Percentiles rank a stretch among this genome's conserved stretches.
These are phyloP conservation scores for Nanorana parkeri DNA, from an alignment of 2,113 vertebrate species.

Conservation along the genomic window DNA sequence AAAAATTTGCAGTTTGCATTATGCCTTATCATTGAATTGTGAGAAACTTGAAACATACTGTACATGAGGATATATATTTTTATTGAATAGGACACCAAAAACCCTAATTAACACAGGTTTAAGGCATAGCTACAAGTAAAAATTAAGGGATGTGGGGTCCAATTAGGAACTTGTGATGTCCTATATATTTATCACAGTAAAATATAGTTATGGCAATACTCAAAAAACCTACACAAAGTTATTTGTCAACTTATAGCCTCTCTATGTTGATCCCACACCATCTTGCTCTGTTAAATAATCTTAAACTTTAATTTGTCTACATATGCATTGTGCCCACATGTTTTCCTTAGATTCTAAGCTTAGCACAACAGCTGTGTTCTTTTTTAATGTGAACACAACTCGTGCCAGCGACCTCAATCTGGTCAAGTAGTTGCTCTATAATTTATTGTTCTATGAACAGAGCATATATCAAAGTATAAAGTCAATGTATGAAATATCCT, in stretches of 20 bases:
- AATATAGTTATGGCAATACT: not conserved
- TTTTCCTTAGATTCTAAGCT: not conserved
- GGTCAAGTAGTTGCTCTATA: slow-evolving; percentile 10
- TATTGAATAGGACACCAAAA: too few relatives aligned
- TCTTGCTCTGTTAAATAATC: too few relatives aligned
- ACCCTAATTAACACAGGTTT: too few relatives aligned
- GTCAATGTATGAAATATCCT: not conserved
- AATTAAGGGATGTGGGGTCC: too few relatives aligned
- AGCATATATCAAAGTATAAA: slow-evolving; percentile 26
- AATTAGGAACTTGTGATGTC: too few relatives aligned
- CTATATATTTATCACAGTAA: too few relatives aligned
- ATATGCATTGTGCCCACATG: not conserved
- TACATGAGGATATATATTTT: too few relatives aligned
- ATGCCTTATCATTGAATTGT: too few relatives aligned
- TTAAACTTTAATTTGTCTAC: not conserved
- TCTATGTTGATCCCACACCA: not conserved
- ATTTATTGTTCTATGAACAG: slow-evolving; percentile 22
- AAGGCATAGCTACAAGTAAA: too few relatives aligned
- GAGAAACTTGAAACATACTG: too few relatives aligned
- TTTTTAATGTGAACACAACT: not conserved
- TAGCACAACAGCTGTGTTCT: not conserved
- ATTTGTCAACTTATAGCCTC: not conserved
- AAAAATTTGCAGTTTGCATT: too few relatives aligned
- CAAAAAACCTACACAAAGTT: not conserved
- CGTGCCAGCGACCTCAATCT: not conserved